Evolutionary conservation across 1,140 invertebrate species (phyloP), one percentile per base, ranked within the genome.

Genomic region (Papilio polyxenes): DNA sequence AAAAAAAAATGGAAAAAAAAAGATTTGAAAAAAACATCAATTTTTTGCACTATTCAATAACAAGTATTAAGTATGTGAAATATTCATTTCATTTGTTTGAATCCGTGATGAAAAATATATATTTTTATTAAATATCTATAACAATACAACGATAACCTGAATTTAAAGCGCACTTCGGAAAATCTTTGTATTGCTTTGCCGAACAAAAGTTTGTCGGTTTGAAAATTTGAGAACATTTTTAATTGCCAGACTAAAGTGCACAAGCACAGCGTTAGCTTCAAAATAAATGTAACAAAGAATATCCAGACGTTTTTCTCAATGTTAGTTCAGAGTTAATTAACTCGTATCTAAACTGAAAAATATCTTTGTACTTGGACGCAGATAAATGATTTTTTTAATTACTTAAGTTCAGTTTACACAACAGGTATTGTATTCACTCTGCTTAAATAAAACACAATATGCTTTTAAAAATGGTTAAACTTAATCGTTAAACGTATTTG

Each of bases 251-350:
- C 23, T 77, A 51, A 77, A 77, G 49, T 53, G 75, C 49, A 37
- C 44, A 77, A 3, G 75, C 49, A 37, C 44, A 77, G 11, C 75
- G 49, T 20, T 77, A 7, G 11, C 3, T 53, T 9, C 1, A 37
- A 76, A 77, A 77, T 77, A 77, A 77, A 77, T 77, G 56, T 53
- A 76, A 76, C 40, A 76, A 76, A 76, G 44, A 76, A 76, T 76
- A 53, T 51, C 48, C 17, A 49, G 51, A 49, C 10, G 37, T 20
- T 75, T 48, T 48, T 3, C 40, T 6, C 7, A 44, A 44, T 44
- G 40, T 48, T 7, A 49, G 2, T 20, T 4, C 17, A 37, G 15
- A 13, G 23, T 49, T 20, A 20, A 48, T 48, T n/a, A 75, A 48
- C 40, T 44, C 15, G 74, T 10, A n/a, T 20, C 74, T 20, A 10